Percentiles rank a stretch among this genome's conserved stretches.
phyloP scores from a whole-genome alignment of 2,113 vertebrate species.

The Corythornis cristatus region DNA sequence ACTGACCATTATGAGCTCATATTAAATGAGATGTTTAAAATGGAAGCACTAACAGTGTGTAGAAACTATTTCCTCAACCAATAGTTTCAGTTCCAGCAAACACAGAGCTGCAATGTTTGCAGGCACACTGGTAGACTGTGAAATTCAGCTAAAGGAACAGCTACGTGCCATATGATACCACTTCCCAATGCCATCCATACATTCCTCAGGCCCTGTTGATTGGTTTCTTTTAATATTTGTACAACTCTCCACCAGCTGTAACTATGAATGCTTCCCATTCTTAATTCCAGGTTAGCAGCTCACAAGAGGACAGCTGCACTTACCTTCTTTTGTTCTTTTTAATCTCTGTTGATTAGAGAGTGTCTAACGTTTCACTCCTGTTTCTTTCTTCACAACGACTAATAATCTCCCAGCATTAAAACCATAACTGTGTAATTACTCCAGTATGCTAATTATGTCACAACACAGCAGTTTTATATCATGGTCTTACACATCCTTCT shows the following conservation, averaged over 20 bases:
- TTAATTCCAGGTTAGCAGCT: not conserved
- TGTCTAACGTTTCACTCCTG: not conserved
- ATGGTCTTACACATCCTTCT: not conserved
- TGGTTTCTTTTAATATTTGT: not conserved
- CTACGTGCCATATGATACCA: not conserved
- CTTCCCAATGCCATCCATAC: not conserved
- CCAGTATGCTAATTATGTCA: not conserved
- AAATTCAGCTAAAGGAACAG: constrained; percentile 16
- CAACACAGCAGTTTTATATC: not conserved
- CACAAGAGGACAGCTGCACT: not conserved
- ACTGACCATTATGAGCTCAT: not conserved
- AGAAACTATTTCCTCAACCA: not conserved
- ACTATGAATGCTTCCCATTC: not conserved
- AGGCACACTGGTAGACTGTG: not conserved
- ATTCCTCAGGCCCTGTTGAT: not conserved
- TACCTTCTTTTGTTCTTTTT: not conserved
- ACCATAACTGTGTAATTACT: not conserved
- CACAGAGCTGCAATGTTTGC: not conserved
- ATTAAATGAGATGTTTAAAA: not conserved
- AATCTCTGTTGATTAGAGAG: not conserved
- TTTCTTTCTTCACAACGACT: not conserved
- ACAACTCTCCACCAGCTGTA: not conserved
- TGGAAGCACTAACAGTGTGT: not conserved
- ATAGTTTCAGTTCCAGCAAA: not conserved
- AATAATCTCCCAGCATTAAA: not conserved